Evolutionary conservation across 2,888 invertebrate species (phyloP).

Genomic region (Campaea margaritaria): DNA sequence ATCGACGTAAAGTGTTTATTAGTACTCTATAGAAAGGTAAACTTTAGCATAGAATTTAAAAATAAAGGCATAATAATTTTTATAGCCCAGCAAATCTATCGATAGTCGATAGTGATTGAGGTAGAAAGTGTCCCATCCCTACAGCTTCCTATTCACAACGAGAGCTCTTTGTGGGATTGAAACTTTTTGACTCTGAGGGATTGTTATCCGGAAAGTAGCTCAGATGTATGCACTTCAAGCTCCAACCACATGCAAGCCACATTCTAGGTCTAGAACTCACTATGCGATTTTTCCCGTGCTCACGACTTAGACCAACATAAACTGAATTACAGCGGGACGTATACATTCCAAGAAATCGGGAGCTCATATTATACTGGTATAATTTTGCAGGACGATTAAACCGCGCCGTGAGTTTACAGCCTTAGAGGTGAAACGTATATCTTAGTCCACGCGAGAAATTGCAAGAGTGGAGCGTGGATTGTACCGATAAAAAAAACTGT

Average conservation of each 20-base stretch:
- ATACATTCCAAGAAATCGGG: too few species aligned
- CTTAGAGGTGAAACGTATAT: slow-evolving; percentile 24
- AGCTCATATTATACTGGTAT: too few species aligned
- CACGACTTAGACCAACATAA: too few species aligned
- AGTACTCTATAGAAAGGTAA: too few species aligned
- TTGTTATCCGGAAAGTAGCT: slow-evolving; percentile 77
- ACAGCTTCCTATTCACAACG: slow-evolving; percentile 51
- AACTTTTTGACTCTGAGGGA: slow-evolving; percentile 80
- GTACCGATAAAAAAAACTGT: too few species aligned
- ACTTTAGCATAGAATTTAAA: too few species aligned
- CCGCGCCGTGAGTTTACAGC: too few species aligned
- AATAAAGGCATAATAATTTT: background rate
- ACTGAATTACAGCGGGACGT: too few species aligned
- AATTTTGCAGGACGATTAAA: too few species aligned
- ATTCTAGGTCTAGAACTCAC: too few species aligned
- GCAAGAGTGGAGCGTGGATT: background rate
- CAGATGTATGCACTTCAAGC: slow-evolving; percentile 61
- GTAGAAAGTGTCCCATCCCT: slow-evolving; percentile 45
- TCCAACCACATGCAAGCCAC: slow-evolving; percentile 35
- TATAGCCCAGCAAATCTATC: slow-evolving; percentile 13
- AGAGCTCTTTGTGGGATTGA: slow-evolving; percentile 82
- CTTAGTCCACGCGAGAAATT: slow-evolving; percentile 1
- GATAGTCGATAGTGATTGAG: slow-evolving; percentile 16
- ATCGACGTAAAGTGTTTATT: too few species aligned
- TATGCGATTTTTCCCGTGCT: too few species aligned